A percentile compares a stretch with the other conserved stretches of the same genome.
phyloP scores from a whole-genome alignment of 92 coral and sea anemone genomes.

The Heliopora coerulea region DNA sequence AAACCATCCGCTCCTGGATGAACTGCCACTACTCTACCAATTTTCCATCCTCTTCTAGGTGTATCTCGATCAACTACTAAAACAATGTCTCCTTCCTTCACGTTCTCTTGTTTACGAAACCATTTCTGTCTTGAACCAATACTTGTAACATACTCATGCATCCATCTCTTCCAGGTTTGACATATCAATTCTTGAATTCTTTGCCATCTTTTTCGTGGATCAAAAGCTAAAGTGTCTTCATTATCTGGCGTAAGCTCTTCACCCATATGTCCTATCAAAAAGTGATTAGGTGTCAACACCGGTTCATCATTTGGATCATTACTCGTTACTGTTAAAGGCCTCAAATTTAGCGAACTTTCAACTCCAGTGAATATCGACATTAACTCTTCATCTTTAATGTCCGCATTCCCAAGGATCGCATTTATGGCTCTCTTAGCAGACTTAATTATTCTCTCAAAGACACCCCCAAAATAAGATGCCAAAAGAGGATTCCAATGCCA shows the following conservation, averaged over 20 bases:
- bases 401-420: conserved; percentile 34
- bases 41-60: conserved; percentile 30
- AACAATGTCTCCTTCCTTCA: conserved; percentile 18
- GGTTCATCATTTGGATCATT: conserved; percentile 54
- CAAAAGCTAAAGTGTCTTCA: conserved; percentile 29
- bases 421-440: conserved; percentile 50
- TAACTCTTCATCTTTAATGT: conserved; percentile 48
- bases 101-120: conserved; percentile 11
- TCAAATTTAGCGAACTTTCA: conserved; percentile 48
- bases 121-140: conserved; percentile 15
- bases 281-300: conserved; percentile 52
- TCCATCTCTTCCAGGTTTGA: conserved; percentile 51
- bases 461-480: conserved; percentile 64
- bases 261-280: conserved; percentile 54
- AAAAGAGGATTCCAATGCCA: conserved; percentile 61
- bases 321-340: conserved; percentile 51
- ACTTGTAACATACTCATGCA: conserved; percentile 50
- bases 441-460: too few species aligned
- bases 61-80: conserved; percentile 30
- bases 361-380: conserved; percentile 39
- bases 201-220: conserved; percentile 50
- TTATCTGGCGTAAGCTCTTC: conserved; percentile 50
- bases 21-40: conserved; percentile 14
- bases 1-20: too few species aligned
- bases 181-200: conserved; percentile 27